Evolutionary conservation across 2,797 vertebrate species (phyloP).

Genomic region (Masticophis lateralis): DNA sequence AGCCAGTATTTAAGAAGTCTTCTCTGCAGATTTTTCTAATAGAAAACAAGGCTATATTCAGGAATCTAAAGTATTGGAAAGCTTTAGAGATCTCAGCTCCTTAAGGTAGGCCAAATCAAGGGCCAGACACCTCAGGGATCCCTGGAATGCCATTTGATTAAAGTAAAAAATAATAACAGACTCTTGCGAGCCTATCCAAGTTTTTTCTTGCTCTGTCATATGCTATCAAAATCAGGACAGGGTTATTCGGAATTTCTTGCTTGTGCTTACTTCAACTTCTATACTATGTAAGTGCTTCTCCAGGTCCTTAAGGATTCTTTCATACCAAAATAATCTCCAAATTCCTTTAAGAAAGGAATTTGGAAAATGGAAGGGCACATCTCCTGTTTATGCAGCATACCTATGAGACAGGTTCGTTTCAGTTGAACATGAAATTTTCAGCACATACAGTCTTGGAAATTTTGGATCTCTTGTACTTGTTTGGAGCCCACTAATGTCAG

Average conservation of each 20-base stretch:
- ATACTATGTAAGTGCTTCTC: not conserved
- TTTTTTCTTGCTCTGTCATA: not conserved
- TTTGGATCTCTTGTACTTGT: not conserved
- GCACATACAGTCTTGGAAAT: not conserved
- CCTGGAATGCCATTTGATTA: not conserved
- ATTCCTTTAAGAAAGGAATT: not conserved
- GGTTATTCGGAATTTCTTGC: not conserved
- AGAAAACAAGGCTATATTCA: not conserved
- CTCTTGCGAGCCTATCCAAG: not conserved
- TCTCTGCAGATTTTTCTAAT: not conserved
- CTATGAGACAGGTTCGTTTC: not conserved
- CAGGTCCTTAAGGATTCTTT: not conserved
- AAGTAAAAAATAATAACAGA: not conserved
- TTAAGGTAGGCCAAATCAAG: not conserved
- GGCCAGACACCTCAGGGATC: not conserved
- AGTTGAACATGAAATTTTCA: not conserved
- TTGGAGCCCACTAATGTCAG: conserved; percentile 27
- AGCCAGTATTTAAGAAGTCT: not conserved
- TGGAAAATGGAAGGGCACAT: not conserved
- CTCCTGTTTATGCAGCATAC: not conserved
- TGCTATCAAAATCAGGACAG: not conserved
- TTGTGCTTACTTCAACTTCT: not conserved
- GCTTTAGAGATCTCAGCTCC: not conserved
- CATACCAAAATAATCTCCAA: not conserved
- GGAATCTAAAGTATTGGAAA: not conserved